Evolutionary conservation across 2,888 invertebrate species (phyloP).

Genomic region (Brachyptera risi): DNA sequence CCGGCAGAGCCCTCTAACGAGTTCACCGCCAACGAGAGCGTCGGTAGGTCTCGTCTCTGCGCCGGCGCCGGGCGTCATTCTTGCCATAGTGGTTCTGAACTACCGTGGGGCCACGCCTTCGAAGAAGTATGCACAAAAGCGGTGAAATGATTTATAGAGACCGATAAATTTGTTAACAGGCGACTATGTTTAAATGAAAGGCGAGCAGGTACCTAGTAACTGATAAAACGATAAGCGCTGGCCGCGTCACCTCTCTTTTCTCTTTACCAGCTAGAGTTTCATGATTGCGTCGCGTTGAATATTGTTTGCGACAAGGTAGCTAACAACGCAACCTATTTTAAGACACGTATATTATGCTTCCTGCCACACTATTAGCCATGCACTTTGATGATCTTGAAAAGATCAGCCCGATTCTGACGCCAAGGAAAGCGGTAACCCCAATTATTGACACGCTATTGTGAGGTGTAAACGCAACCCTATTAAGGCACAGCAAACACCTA

Average conservation of each 20-base stretch:
- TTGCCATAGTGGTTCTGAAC: too few relatives aligned
- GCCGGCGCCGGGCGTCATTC: too few relatives aligned
- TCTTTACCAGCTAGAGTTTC: too few relatives aligned
- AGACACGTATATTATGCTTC: too few relatives aligned
- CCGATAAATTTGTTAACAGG: slow-evolving; percentile 20
- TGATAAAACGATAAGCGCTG: slow-evolving; percentile 6
- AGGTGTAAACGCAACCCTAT: too few relatives aligned
- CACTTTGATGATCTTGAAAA: neutral
- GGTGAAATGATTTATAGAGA: slow-evolving; percentile 23
- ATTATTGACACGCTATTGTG: neutral
- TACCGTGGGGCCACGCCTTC: slow-evolving; percentile 21
- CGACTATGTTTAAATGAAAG: neutral
- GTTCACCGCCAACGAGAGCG: too few relatives aligned
- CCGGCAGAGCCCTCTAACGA: too few relatives aligned
- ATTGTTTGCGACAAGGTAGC: neutral
- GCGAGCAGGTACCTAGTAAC: neutral
- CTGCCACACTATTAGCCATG: too few relatives aligned
- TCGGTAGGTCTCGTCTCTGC: too few relatives aligned
- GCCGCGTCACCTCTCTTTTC: neutral
- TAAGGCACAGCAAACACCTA: too few relatives aligned
- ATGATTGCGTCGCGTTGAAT: neutral
- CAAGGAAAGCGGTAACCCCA: neutral
- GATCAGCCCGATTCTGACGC: slow-evolving; percentile 1
- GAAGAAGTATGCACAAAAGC: slow-evolving; percentile 1
- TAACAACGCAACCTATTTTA: too few relatives aligned